Base-by-base conservation (phyloP, 2,113 vertebrate species). In the Lethenteron camtschaticum region DNA sequence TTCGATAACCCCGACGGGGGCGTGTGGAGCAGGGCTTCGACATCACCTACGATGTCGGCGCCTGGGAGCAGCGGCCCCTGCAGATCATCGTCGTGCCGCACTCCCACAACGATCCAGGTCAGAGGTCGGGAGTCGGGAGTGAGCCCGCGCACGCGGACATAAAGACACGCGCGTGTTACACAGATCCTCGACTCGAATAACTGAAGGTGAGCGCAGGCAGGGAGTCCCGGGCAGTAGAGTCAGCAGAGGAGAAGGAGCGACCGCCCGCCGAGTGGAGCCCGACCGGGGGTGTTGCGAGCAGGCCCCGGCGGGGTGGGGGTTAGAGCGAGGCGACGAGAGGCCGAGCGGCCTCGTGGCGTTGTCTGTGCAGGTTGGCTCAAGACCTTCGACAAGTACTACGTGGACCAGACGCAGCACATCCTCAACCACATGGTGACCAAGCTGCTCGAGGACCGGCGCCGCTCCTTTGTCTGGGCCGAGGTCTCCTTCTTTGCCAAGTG, bases 371-470 rank as follows among this genome's bases (percentile, higher is more conserved):
- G 94, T 74, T 99, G 94, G 94, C 76, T 99, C 78, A 99, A 97
- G 81, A 99, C 94, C n/a, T 99, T 96, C 55, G 92, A 99, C 77
- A 96, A 96, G 78, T 99, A 99, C 79, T 97, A 88, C 80, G 79
- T 78, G 0, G 94, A 99, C 78, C 94, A 99, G 82, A 97, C 92
- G 0, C 90, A 96, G 73, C 92, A 99, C 76, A 96, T 99, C 77
- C 82, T 99, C 69, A 95, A 96, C 79, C 91, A 88, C 83, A 90
- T 99, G 88, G 81, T 92, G 73, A 79, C 87, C 74, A 97, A 99
- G 79, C 80, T 99, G 77, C 80, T 87, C 11, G 90, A 99, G 76
- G 90, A 99, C 79, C 80, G 88, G 0, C 86, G 88, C 58, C 83
- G 89, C 68, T 90, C 89, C 75, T 99, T 99, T 76, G 91, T 99